Evolutionary conservation across 1,140 invertebrate genomes (phyloP), one percentile per base, ranked within the genome.

Genomic region (Globodera rostochiensis): DNA sequence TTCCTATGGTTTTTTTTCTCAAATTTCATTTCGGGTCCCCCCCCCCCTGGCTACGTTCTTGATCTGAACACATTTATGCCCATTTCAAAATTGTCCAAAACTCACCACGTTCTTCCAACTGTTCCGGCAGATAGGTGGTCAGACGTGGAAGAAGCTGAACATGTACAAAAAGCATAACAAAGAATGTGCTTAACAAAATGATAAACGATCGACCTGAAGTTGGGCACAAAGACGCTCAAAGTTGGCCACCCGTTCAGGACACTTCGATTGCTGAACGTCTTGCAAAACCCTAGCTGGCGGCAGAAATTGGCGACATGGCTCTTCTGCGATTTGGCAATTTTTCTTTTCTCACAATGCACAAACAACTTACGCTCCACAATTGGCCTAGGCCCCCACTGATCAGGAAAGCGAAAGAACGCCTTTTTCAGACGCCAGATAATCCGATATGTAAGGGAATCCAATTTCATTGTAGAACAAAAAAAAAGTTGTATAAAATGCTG

Each of bases 391-490:
- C 77, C 77, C 25, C 25, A 69, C 25, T 70, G 11, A 4, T 45
- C 36, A 21, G 21, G 49, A 25, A 4, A 64, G 15, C 15, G 77
- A 36, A 36, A 70, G 13, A 71, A 71, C 13, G 21, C 13, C 9
- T 9, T 78, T 21, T 78, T 78, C n/a, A 78, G 9, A 15, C n/a
- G 57, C 77, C 77, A 78, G 19, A 78, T 15, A 13, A 78, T 11
- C 36, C 77, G 77, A 50, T 78, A 78, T 46, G 45, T 4, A 49
- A 66, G 36, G 11, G 77, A 78, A 78, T 78, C 77, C 70, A 78
- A 69, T 49, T 45, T 49, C 47, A 47, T 49, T 9, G n/a, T 66
- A 9, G n/a, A n/a, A n/a, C n/a, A 45, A 25, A 69, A 77, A 77
- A 77, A 67, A 36, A 36, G 4, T 8, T 36, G 11, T 15, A 57